These are phyloP conservation scores for Steinernema scapterisci DNA, from an alignment of 2,888 invertebrate genomes.

Conservation along the genomic window DNA sequence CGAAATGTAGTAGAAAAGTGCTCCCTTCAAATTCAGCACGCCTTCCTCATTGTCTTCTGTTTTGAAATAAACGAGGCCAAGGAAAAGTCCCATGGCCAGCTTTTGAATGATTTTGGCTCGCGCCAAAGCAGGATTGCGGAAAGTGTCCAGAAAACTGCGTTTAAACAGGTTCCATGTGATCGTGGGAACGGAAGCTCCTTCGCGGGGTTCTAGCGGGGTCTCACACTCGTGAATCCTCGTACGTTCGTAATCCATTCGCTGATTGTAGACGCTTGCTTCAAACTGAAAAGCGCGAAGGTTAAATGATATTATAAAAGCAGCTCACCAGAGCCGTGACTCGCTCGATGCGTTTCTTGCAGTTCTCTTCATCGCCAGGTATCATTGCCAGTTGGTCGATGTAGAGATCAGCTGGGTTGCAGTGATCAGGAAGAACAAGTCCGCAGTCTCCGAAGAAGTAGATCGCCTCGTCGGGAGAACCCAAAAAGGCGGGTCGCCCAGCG, in stretches of 20 bases:
- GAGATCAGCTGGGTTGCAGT: conserved; percentile 68
- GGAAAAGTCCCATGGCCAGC: conserved; percentile 70
- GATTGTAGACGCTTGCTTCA: conserved; percentile 12
- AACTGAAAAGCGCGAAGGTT: conserved; percentile 32
- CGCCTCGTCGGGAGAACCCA: conserved; percentile 82
- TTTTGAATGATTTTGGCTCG: conserved; percentile 57
- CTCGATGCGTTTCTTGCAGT: conserved; percentile 74
- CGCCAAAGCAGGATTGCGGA: conserved; percentile 52
- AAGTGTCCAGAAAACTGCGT: conserved; percentile 50
- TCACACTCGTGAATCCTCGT: conserved; percentile 9
- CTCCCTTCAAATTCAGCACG: conserved; percentile 92
- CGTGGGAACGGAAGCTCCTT: background rate
- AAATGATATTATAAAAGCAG: background rate
- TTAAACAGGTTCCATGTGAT: conserved; percentile 35
- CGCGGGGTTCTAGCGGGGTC: conserved; percentile 18
- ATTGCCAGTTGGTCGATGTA: conserved; percentile 76
- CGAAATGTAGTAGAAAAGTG: conserved; percentile 84
- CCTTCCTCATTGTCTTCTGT: conserved; percentile 76
- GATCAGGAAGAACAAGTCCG: conserved; percentile 63
- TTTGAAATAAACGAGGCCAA: conserved; percentile 84
- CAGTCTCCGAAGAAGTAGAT: conserved; percentile 76
- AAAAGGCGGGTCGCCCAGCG: conserved; percentile 82
- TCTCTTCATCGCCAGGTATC: conserved; percentile 81
- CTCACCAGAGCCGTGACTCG: conserved; percentile 15
- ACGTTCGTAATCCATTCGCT: conserved; percentile 34